phyloP scores from a whole-genome alignment of 2,888 invertebrate genomes.

The Lithodes maja region DNA sequence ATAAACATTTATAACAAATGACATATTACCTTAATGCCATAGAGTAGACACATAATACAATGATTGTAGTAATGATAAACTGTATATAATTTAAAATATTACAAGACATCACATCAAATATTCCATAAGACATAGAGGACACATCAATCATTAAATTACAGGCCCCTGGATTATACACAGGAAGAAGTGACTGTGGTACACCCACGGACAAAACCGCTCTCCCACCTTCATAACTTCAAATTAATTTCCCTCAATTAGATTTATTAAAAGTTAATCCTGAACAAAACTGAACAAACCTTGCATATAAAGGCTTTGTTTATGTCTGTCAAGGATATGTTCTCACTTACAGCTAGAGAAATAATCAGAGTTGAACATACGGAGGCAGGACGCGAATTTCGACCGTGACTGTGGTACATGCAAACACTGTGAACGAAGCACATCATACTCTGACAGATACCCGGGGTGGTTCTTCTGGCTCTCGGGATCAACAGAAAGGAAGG shows the following conservation, averaged over 20 bases:
- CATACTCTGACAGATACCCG: slow-evolving; percentile 20
- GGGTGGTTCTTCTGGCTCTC: slow-evolving; percentile 18
- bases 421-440: slow-evolving; percentile 35
- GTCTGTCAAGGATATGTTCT: too few relatives aligned
- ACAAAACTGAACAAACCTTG: too few relatives aligned
- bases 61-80: slow-evolving; percentile 1
- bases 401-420: background rate
- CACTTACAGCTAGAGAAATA: too few relatives aligned
- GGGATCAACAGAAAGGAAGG: slow-evolving; percentile 27
- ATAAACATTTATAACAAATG: slow-evolving; percentile 6
- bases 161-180: slow-evolving; percentile 32
- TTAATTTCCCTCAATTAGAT: too few relatives aligned
- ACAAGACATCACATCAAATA: slow-evolving; percentile 17
- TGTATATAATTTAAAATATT: background rate
- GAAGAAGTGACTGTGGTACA: slow-evolving; percentile 29
- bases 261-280: too few relatives aligned
- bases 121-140: background rate
- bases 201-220: background rate
- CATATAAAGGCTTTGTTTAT: too few relatives aligned
- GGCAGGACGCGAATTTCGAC: too few relatives aligned
- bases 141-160: slow-evolving; percentile 11
- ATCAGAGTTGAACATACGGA: too few relatives aligned
- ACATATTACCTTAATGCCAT: slow-evolving; percentile 16
- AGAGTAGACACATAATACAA: slow-evolving; percentile 2
- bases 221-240: too few relatives aligned